Evolutionary conservation across 1,140 invertebrate genomes (phyloP), one percentile per base, ranked within the genome.

Genomic region (Apis cerana): DNA sequence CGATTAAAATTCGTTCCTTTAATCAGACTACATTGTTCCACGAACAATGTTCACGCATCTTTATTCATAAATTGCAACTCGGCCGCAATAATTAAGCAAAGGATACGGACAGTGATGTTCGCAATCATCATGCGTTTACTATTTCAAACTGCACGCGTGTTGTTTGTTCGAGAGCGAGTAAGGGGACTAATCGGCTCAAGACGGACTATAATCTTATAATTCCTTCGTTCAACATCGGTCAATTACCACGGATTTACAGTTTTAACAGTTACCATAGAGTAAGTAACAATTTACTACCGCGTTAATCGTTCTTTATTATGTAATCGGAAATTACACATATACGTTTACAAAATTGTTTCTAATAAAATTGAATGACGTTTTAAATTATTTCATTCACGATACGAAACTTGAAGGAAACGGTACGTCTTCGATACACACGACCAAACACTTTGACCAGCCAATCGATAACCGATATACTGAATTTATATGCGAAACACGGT

Each of bases 381-480:
- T 43, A 0, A 43, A 17, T 21, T 56, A 33, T 54, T 8, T 17
- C 23, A n/a, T 19, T 15, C 23, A n/a, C 23, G n/a, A 54, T 27
- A 27, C n/a, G 23, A 33, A 23, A 33, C 50, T 71, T 54, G 19
- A 17, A 54, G 69, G 10, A 21, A 71, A 71, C 17, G 17, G n/a
- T 56, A 27, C 21, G 33, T 64, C 23, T 43, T 64, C 27, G 62
- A 69, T 33, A 69, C 0, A 23, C 11, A 5, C 64, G 54, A 8
- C 23, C 13, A 15, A 0, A 48, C 17, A 54, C 13, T 19, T 11
- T 58, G n/a, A 8, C 10, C 13, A 7, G 1, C 19, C 27, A 5
- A 72, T 72, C 54, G 27, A 72, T 72, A 69, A 58, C 54, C 27
- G 56, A 72, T 72, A 72, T 72, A 72, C 5, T 3, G n/a, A 61